Evolutionary conservation across 2,888 invertebrate genomes (phyloP).

Genomic region (Scelioninae gen. 1): DNA sequence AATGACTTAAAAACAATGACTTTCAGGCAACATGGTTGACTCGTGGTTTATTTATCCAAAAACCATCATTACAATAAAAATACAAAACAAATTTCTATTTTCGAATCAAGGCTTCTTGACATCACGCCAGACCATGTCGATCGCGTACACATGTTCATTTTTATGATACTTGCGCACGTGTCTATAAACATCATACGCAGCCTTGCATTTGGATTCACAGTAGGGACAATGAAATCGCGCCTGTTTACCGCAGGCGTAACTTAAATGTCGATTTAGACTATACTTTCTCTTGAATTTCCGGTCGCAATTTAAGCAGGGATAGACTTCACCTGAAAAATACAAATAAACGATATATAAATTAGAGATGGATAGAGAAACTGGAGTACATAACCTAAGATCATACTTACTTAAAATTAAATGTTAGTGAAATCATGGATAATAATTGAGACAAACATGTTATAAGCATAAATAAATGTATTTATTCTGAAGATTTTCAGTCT

Average conservation of each 20-base stretch:
- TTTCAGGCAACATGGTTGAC: too few relatives aligned
- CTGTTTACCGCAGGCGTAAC: slow-evolving; percentile 73
- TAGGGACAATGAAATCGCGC: slow-evolving; percentile 72
- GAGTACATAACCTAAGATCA: neutral
- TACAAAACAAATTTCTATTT: too few relatives aligned
- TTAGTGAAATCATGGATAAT: slow-evolving; percentile 4
- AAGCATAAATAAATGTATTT: slow-evolving; percentile 32
- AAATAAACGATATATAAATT: neutral
- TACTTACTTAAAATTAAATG: neutral
- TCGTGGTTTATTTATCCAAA: too few relatives aligned
- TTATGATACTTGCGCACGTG: slow-evolving; percentile 56
- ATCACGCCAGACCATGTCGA: slow-evolving; percentile 34
- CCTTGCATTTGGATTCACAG: slow-evolving; percentile 56
- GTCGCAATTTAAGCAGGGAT: slow-evolving; percentile 73
- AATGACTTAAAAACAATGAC: too few relatives aligned
- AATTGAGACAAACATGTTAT: neutral
- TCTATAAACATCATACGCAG: slow-evolving; percentile 47
- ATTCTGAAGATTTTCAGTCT: slow-evolving; percentile 27
- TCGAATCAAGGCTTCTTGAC: slow-evolving; percentile 15
- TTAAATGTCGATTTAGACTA: slow-evolving; percentile 71
- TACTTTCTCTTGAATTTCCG: slow-evolving; percentile 74
- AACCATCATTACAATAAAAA: too few relatives aligned
- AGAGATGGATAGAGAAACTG: neutral
- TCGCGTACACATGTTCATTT: slow-evolving; percentile 35
- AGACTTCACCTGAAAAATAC: slow-evolving; percentile 6